These are phyloP conservation scores for Volucella zonaria DNA, from an alignment of 2,888 invertebrate species.

Conservation along the genomic window DNA sequence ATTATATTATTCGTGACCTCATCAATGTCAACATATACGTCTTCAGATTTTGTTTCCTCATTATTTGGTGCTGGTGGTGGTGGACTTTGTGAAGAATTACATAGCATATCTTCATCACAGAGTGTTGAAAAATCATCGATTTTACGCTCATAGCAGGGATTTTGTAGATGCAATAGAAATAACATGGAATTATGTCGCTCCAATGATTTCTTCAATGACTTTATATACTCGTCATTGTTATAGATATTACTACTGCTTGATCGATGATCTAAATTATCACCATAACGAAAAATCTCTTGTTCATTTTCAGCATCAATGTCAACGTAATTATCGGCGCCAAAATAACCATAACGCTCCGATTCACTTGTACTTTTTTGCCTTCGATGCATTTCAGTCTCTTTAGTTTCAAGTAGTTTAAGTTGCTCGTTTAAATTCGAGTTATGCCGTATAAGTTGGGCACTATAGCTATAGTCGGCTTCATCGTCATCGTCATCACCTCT, in stretches of 20 bases:
- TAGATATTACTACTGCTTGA: conserved; percentile 78
- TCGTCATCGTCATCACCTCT: conserved; percentile 51
- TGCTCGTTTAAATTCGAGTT: conserved; percentile 81
- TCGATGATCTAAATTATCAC: conserved; percentile 45
- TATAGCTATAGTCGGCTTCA: conserved; percentile 57
- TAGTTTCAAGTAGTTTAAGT: conserved; percentile 79
- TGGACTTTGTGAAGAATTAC: conserved; percentile 86
- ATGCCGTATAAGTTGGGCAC: conserved; percentile 78
- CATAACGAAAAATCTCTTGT: conserved; percentile 69
- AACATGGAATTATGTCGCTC: conserved; percentile 82
- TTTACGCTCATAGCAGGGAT: conserved; percentile 80
- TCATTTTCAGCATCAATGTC: conserved; percentile 73
- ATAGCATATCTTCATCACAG: conserved; percentile 76
- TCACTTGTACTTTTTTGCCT: conserved; percentile 74
- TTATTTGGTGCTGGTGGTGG: conserved; percentile 92
- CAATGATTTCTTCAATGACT: conserved; percentile 80
- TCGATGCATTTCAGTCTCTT: conserved; percentile 80
- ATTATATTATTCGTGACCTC: conserved; percentile 60
- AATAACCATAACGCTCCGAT: conserved; percentile 52
- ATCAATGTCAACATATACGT: conserved; percentile 58
- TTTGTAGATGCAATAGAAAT: conserved; percentile 81
- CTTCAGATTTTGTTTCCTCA: conserved; percentile 78
- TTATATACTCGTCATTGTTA: conserved; percentile 81
- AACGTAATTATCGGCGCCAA: conserved; percentile 69
- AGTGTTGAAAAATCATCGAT: conserved; percentile 75